Evolutionary conservation across 2,888 invertebrate species (phyloP), one percentile per base, ranked within the genome.

Genomic region (Dryobota labecula): DNA sequence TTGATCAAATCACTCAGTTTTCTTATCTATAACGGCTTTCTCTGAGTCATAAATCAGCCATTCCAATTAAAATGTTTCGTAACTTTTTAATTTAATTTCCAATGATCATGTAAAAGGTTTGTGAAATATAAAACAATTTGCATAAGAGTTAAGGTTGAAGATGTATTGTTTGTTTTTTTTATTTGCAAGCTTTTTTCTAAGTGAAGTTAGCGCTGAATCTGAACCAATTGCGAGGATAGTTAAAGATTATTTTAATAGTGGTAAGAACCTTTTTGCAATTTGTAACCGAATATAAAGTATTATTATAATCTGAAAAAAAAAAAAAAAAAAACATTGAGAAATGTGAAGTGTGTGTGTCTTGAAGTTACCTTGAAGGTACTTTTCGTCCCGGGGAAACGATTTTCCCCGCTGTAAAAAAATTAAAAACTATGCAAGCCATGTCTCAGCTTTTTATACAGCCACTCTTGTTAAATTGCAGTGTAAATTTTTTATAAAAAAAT

Each of bases 61-160:
- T 68, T 76, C 67, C 58, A 82, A 84, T 86, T 84, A 80, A 77
- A 69, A 64, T 27, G 47, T 68, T 53, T 45, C 38, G 33, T 76
- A 65, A 68, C 63, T 53, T 62, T n/a, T 53, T 61, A 27, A 72
- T 61, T 63, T 43, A 56, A 53, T 65, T 66, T 60, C 5, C 18
- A 49, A 73, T 49, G 11, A 36, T 54, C 15, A 24, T 62, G 45
- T 41, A 24, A 62, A 7, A n/a, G 43, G 47, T 27, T 62, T 45
- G n/a, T 66, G 36, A 33, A 33, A 69, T 57, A 30, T 6, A 38
- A 27, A 30, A 56, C 1, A 49, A 33, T 36, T 54, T 24, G 36
- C 33, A 1, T 30, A 54, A 0, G 18, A 47, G 43, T 43, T 15
- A 58, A 43, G 33, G 24, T 43, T 57, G 7, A 54, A 62, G 43